Base-by-base conservation (phyloP, 2,797 vertebrate genomes). In the Sebastes vulpes region DNA sequence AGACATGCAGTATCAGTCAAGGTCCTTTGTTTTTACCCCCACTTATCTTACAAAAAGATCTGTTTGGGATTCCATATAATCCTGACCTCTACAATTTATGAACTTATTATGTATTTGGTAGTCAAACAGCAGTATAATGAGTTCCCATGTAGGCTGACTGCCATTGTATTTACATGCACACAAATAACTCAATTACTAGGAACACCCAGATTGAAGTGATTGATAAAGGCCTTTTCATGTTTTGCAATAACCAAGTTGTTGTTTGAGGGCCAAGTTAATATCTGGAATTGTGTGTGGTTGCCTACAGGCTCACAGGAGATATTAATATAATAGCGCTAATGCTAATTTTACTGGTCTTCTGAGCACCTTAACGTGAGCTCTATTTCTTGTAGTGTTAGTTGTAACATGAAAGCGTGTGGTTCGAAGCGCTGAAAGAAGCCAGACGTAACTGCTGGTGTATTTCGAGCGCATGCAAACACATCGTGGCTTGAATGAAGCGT, bases 71-170 rank as follows among this genome's bases (percentile, higher is more conserved):
- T 82, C 23, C 26, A 69, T 81, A 66, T 87, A 72, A 91, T 92
- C 61, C 73, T 50, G 9, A 65, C 58, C 38, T 80, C 29, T 42
- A 52, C 76, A 68, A 65, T 86, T 86, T 23, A 61, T 73, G 14
- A 77, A 63, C 61, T 65, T 71, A 53, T 79, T 65, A 60, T 86
- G 56, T 52, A 82, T 94, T 92, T 92, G 77, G 26, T 81, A 81
- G 85, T 89, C 82, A 92, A 91, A 93, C 75, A 81, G 72, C 64
- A 91, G 82, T 83, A 72, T 90, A 92, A 94, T 90, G 7, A 77
- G 29, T 29, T 63, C 3, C 48, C 59, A 32, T 75, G 58, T 65
- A 53, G 65, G 14, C 74, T 53, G 69, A 65, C 42, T 65, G 66
- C 35, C 74, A 68, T 48, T 53, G 18, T 9, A 64, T 82, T 79